phyloP scores from a whole-genome alignment of 2,888 invertebrate genomes.

The Pegoplata infirma region DNA sequence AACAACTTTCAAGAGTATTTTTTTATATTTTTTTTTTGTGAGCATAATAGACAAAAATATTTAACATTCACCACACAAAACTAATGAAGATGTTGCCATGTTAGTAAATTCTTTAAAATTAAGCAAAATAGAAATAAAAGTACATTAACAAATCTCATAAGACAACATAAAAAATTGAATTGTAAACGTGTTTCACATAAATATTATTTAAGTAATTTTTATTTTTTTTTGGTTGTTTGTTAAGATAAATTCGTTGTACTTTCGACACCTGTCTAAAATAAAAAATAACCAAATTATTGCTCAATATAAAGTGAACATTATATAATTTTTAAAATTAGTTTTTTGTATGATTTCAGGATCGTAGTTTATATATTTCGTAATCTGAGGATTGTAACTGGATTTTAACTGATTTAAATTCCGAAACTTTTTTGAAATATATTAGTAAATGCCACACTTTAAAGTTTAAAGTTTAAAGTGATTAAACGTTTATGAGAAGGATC shows the following conservation, averaged over 20 bases:
- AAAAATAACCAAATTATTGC: slow-evolving; percentile 16
- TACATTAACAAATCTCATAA: slow-evolving; percentile 45
- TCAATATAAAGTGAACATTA: no score
- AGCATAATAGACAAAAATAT: slow-evolving; percentile 23
- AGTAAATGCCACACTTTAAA: no score
- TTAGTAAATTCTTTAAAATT: background rate
- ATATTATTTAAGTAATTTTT: slow-evolving; percentile 26
- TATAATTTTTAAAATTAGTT: no score
- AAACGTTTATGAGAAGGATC: no score
- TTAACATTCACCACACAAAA: slow-evolving; percentile 35
- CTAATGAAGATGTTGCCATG: slow-evolving; percentile 51
- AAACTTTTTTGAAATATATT: no score
- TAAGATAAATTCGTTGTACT: slow-evolving; percentile 7
- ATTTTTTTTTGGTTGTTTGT: no score
- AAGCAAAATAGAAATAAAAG: slow-evolving; percentile 2
- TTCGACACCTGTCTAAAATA: slow-evolving; percentile 27
- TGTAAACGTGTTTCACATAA: slow-evolving; percentile 54
- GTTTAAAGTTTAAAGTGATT: no score
- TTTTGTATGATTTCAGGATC: no score
- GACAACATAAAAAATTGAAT: slow-evolving; percentile 50
- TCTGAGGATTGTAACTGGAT: no score
- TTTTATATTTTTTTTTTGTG: slow-evolving; percentile 12
- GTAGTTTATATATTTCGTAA: no score
- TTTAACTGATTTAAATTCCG: no score
- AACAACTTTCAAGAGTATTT: slow-evolving; percentile 42